Evolutionary conservation across 2,797 vertebrate genomes (phyloP), one percentile per base, ranked within the genome.

Genomic region (Pelobates cultripes): DNA sequence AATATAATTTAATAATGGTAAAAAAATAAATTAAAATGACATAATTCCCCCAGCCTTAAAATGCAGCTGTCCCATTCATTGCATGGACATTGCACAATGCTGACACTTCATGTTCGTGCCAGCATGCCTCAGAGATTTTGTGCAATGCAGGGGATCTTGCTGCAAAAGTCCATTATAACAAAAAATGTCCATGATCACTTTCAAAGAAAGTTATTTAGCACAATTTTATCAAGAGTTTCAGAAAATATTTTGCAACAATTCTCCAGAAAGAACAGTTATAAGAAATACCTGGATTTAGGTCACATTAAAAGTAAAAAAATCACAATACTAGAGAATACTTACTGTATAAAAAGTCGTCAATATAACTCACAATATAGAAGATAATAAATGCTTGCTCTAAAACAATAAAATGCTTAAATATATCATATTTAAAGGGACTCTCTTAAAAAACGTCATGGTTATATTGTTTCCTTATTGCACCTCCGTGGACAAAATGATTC

Each of bases 111-210:
- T 64, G 61, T 64, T 64, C 17, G 61, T 64, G 61, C 61, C 66
- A 68, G 66, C 66, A 68, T 9, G 61, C 61, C 13, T 68, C 66
- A 68, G 40, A 68, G 6, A 3, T 68, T 42, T 42, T 68, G 66
- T 43, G 40, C 40, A 68, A 68, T 42, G 66, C 66, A 68, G 66
- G 42, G 66, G 66, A 68, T 42, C 66, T 66, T 28, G 63, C 63
- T 66, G 12, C 10, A 43, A 15, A 64, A 42, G 41, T 68, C 66
- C 40, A 68, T 3, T 64, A n/a, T 64, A 64, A 64, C n/a, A n/a
- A n/a, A n/a, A n/a, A n/a, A n/a, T n/a, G n/a, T n/a, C n/a, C n/a
- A n/a, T n/a, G n/a, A n/a, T n/a, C n/a, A n/a, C 61, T 64, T 64
- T 64, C 14, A 64, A 14, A 17, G 3, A 40, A 64, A 6, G 14